Conservation (phyloP, 2,888 invertebrate species). For the Eristalis pertinax region DNA sequence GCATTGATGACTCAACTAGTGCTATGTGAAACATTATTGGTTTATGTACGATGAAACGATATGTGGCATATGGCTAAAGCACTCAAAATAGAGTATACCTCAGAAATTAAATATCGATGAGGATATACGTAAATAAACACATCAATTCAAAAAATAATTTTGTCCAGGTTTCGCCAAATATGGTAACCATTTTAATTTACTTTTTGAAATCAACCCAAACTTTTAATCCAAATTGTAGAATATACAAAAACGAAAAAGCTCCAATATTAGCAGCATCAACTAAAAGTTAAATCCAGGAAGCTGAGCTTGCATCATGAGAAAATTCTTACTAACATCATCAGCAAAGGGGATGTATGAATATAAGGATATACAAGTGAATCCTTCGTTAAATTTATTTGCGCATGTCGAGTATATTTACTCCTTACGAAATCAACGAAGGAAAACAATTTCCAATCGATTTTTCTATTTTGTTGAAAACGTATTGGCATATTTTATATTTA, state of each 20-base stretch:
- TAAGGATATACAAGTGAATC: constrained; percentile 1
- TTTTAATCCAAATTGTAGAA: neutral
- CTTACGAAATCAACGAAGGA: constrained; percentile 29
- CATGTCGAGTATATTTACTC: constrained; percentile 2
- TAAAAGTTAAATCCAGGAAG: neutral
- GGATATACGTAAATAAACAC: too few species aligned
- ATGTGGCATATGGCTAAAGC: too few species aligned
- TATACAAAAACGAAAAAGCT: neutral
- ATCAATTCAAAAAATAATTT: too few species aligned
- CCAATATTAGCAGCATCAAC: neutral
- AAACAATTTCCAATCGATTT: constrained; percentile 57
- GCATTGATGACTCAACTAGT: neutral
- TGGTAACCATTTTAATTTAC: neutral
- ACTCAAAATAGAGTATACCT: too few species aligned
- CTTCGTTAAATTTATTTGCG: constrained; percentile 34
- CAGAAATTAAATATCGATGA: too few species aligned
- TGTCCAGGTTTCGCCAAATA: too few species aligned
- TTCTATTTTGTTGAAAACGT: constrained; percentile 8
- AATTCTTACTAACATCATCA: neutral
- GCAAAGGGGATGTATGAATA: neutral
- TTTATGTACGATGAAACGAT: too few species aligned
- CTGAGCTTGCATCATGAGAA: neutral
- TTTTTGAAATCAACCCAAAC: neutral
- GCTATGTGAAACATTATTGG: neutral
- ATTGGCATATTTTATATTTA: constrained; percentile 23